Conservation (phyloP, 2,797 vertebrate genomes). For the Morus bassanus region DNA sequence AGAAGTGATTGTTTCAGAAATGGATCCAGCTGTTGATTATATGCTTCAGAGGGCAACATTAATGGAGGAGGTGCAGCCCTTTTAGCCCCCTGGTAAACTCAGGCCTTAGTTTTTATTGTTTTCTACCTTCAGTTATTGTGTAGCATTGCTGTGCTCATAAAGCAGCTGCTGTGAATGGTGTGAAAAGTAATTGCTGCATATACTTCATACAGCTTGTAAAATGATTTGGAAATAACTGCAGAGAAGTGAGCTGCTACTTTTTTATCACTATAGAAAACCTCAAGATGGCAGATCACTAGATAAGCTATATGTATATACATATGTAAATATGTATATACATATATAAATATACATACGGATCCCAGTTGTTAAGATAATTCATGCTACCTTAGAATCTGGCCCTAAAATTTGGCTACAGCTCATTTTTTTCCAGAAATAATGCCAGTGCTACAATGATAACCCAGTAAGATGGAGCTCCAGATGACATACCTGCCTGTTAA, state of each 20-base stretch:
- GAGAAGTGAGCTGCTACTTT: conserved; percentile 12
- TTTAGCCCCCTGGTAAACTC: conserved; percentile 44
- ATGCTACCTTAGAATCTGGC: neutral
- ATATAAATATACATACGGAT: neutral
- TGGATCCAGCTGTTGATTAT: conserved; percentile 45
- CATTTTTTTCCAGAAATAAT: neutral
- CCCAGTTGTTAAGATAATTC: neutral
- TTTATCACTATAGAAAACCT: neutral
- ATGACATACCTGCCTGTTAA: neutral
- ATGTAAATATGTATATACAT: neutral
- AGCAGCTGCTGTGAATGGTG: conserved; percentile 37
- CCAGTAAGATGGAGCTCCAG: neutral
- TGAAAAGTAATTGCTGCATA: conserved; percentile 42
- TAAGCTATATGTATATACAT: neutral
- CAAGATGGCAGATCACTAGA: conserved; percentile 6
- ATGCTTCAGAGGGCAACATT: conserved; percentile 14
- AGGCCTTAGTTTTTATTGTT: conserved; percentile 27
- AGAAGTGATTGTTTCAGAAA: conserved; percentile 25
- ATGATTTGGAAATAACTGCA: conserved; percentile 21
- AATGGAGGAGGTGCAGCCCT: conserved; percentile 19
- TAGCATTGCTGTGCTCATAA: conserved; percentile 19
- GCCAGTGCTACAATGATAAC: neutral
- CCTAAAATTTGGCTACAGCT: neutral
- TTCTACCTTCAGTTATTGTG: conserved; percentile 18
- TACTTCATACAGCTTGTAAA: conserved; percentile 40